Base-by-base conservation (phyloP, 2,888 invertebrate genomes). In the Scrobipalpa costella region DNA sequence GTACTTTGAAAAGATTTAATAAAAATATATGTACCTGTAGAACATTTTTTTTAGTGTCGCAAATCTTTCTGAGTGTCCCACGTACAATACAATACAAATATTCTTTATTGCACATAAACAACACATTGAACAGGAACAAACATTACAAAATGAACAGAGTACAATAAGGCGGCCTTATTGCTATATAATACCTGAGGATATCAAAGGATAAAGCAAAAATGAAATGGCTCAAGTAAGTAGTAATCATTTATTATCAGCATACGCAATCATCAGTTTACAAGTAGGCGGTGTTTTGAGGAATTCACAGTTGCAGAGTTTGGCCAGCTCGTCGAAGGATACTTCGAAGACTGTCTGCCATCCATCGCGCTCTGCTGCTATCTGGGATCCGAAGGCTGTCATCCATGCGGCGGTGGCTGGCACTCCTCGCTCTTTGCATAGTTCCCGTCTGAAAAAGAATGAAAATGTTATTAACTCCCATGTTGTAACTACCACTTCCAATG, bases 371-470 rank as follows among this genome's bases (percentile, higher is more conserved):
- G 73, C 75, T 7, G 72, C 71, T 17, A 57, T 70, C 60, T 74
- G 75, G 9, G 71, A 65, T 9, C 70, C 73, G 13, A 62, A 57
- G 1, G 70, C 64, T 2, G 69, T 68, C 71, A 74, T 69, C 68
- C 71, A 69, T 0, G 73, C 73, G 52, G 64, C 64, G 6, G 71
- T 65, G 66, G 73, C 68, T 13, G 27, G 55, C 9, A 55, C 55
- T 9, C n/a, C 55, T 27, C 33, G n/a, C 33, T 33, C 33, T 8
- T n/a, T 33, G 3, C 55, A 27, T 11, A 55, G 7, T 33, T 55
- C 13, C 13, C 33, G 7, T 33, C 33, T 49, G 49, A 6, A 49
- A 49, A n/a, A 49, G 49, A 49, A 11, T 38, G 38, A 11, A 38
- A 2, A 38, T 38, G 8, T 6, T 38, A 7, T 11, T 38, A 38